A percentile compares a stretch with the other conserved stretches of the same genome.
Conservation (phyloP, 35 echinoderm and acorn worm species). For the Ophioderma brevispina region DNA sequence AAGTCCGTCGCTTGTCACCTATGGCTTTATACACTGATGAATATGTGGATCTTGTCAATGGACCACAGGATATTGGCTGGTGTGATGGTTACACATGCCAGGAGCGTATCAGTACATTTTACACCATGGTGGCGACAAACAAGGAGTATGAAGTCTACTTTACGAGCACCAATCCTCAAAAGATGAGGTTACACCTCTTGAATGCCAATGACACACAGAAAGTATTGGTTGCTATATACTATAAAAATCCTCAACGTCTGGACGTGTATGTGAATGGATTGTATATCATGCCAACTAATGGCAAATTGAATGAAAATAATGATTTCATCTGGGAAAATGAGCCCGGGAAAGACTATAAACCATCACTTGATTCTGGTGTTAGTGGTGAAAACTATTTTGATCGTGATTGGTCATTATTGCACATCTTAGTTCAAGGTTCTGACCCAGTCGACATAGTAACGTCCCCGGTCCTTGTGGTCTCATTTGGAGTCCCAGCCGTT, state of each 20-base stretch:
- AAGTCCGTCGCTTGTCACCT: constrained; percentile 82
- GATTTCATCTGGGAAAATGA: constrained; percentile 75
- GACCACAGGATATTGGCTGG: constrained; percentile 93
- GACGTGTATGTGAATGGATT: constrained; percentile 81
- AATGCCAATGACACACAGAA: constrained; percentile 53
- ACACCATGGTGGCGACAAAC: constrained; percentile 78
- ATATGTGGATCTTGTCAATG: constrained; percentile 92
- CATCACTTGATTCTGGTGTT: constrained; percentile 49
- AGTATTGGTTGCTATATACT: constrained; percentile 73
- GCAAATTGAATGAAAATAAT: constrained; percentile 34
- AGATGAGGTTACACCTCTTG: constrained; percentile 81
- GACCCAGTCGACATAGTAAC: constrained; percentile 69
- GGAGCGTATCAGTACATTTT: constrained; percentile 96
- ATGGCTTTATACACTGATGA: constrained; percentile 63
- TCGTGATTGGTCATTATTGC: constrained; percentile 1
- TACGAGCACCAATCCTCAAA: constrained; percentile 91
- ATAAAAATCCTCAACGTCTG: constrained; percentile 89
- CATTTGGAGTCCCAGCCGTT: constrained; percentile 81
- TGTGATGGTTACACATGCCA: constrained; percentile 98
- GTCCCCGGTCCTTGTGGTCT: constrained; percentile 79
- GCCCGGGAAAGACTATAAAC: constrained; percentile 52
- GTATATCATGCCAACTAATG: constrained; percentile 92
- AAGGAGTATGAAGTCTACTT: constrained; percentile 83
- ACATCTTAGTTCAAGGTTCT: constrained; percentile 61
- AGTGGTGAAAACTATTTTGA: constrained; percentile 94